Conservation (phyloP, 92 coral and sea anemone genomes). For the Blastomussa wellsi region DNA sequence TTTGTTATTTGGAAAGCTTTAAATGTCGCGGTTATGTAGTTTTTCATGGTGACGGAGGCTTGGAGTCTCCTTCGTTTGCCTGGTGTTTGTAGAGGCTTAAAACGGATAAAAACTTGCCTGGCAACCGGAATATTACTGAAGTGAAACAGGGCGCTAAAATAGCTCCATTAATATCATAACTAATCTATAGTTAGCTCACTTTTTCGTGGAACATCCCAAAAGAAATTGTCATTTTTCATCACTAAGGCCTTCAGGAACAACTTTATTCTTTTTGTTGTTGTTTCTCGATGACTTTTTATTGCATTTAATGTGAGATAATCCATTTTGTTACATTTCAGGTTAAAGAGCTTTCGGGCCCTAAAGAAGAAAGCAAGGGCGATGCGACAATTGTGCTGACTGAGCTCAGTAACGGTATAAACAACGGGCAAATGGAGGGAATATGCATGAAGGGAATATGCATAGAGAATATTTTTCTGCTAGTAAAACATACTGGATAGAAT, state of each 20-base stretch:
- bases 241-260: not conserved
- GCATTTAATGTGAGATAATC: not conserved
- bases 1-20: not conserved
- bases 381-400: not conserved
- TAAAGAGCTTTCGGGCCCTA: not conserved
- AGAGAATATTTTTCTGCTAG: not conserved
- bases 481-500: not conserved
- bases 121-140: slow-evolving; percentile 29
- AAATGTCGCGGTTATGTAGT: not conserved
- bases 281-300: not conserved
- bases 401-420: not conserved
- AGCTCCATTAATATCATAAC: not conserved
- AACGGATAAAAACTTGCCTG: slow-evolving; percentile 21
- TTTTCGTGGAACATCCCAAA: not conserved
- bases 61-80: not conserved
- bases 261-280: not conserved
- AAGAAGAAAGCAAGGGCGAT: not conserved
- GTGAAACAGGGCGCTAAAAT: not conserved
- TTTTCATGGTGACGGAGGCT: not conserved
- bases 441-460: too few species aligned
- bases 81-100: slow-evolving; percentile 36
- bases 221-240: not conserved
- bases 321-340: slow-evolving; percentile 23
- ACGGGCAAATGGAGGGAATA: not conserved
- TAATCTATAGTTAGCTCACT: not conserved